A percentile compares a stretch with the other conserved stretches of the same genome.
Evolutionary conservation across 2,113 vertebrate species (phyloP).

Genomic region (Pipra filicauda): DNA sequence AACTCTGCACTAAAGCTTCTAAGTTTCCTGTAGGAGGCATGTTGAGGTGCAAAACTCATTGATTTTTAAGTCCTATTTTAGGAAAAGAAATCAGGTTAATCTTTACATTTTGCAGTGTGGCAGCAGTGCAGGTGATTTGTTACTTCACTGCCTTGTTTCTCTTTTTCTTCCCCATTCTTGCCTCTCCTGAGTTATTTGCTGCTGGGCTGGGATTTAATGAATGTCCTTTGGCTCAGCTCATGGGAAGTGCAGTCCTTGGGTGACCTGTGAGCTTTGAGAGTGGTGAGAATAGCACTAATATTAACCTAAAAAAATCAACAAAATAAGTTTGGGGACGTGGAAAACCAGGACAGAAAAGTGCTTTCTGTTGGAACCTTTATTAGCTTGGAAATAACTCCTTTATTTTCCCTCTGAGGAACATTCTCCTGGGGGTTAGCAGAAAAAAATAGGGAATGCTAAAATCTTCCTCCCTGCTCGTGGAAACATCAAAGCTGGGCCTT

Average conservation of each 20-base stretch:
- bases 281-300: neutral
- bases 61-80: neutral
- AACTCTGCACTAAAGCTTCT: neutral
- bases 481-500: neutral
- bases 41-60: neutral
- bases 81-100: neutral
- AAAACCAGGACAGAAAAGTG: neutral
- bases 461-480: neutral
- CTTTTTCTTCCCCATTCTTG: neutral
- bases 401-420: neutral
- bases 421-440: constrained; percentile 3
- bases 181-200: neutral
- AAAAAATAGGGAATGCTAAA: neutral
- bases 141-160: neutral
- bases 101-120: neutral
- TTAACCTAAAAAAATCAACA: neutral
- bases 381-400: constrained; percentile 12
- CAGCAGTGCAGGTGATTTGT: neutral
- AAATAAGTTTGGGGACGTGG: neutral
- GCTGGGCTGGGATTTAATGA: constrained; percentile 5
- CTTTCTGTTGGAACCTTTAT: neutral
- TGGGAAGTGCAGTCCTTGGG: neutral
- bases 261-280: neutral
- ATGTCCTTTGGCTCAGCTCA: neutral
- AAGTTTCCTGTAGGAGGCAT: neutral